Evolutionary conservation across 2,888 invertebrate genomes (phyloP), one percentile per base, ranked within the genome.

Genomic region (Panopea generosa): DNA sequence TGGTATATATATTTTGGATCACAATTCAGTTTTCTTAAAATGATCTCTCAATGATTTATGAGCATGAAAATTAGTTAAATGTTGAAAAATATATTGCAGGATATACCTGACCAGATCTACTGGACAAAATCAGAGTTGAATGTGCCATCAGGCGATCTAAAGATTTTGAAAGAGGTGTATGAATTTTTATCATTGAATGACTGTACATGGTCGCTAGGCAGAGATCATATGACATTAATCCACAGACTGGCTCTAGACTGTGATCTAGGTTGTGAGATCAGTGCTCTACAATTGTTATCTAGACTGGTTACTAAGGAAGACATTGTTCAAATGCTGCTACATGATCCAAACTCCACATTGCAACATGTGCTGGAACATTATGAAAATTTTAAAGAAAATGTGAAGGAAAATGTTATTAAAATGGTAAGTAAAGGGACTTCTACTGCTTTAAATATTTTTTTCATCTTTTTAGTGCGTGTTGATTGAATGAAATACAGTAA

Each of bases 361-460:
- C 74, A 62, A 22, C 72, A 84, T 53, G 59, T 86, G 24, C 66
- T 86, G 43, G 52, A 74, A 45, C 78, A 82, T 59, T 87, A 77
- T 65, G 79, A 82, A 4, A 61, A 74, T 18, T 65, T 79, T 9
- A 61, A 82, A 27, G 66, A 70, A 11, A 62, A 57, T 38, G 67
- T 77, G 18, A 79, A 84, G 65, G 63, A 62, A 53, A 52, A 70
- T 33, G 47, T 84, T 22, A 29, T 84, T 6, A 85, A 80, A 77
- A 40, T 84, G 76, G 86, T 87, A 68, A 72, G 85, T 68, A 33
- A n/a, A n/a, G n/a, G n/a, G n/a, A n/a, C n/a, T n/a, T n/a, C n/a
- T n/a, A n/a, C 49, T 20, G 18, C n/a, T n/a, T n/a, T n/a, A n/a
- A 11, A 38, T 27, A 3, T 6, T 18, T 11, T 29, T 40, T 16